Percentiles rank a stretch among this genome's conserved stretches.
Evolutionary conservation across 35 echinoderm and acorn worm genomes (phyloP).

Genomic region (Holothuria glaberrima): DNA sequence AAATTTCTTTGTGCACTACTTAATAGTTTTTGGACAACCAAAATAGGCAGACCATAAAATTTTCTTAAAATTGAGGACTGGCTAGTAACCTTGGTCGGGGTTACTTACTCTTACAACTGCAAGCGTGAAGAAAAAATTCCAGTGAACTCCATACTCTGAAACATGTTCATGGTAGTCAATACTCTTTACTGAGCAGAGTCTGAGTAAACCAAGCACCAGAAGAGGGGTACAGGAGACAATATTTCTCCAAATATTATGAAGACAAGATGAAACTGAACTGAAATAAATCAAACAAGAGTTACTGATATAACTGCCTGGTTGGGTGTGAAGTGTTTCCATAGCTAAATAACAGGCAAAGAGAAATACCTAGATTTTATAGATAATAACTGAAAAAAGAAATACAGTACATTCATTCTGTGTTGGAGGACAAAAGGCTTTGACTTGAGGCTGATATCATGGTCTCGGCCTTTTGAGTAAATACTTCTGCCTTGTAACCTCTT

Average conservation of each 20-base stretch:
- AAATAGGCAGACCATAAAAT: too few species aligned
- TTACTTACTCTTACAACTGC: conserved; percentile 81
- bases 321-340: neutral
- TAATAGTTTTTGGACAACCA: too few species aligned
- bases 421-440: too few species aligned
- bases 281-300: neutral
- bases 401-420: too few species aligned
- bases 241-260: conserved; percentile 12
- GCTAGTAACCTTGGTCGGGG: too few species aligned
- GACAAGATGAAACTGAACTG: neutral
- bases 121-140: conserved; percentile 99
- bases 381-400: neutral
- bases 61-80: too few species aligned
- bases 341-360: neutral
- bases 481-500: too few species aligned
- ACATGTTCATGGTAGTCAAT: conserved; percentile 91
- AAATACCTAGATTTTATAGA: neutral
- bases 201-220: conserved; percentile 65
- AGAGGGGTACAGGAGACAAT: conserved; percentile 68
- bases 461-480: too few species aligned
- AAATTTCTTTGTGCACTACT: too few species aligned
- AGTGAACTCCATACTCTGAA: conserved; percentile 93
- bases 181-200: conserved; percentile 70
- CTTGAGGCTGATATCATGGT: too few species aligned
- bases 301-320: too few species aligned